Evolutionary conservation across 2,888 invertebrate species (phyloP), one percentile per base, ranked within the genome.

Genomic region (Pyrocoelia pectoralis): DNA sequence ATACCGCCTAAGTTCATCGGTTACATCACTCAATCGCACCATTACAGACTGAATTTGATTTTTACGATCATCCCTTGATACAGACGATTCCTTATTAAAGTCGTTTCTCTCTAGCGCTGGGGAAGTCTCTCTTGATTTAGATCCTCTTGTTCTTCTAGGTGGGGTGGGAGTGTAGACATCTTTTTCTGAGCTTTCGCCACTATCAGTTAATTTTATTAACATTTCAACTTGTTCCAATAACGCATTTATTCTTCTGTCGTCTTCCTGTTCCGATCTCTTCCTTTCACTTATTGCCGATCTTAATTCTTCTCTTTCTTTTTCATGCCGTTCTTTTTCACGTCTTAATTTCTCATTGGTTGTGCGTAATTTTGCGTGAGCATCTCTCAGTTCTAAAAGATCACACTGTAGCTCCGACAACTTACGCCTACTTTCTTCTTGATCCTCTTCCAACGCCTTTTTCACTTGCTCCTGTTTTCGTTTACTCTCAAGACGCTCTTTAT

Each of bases 311-410:
- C 93, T 85, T 75, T 94, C 95, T 70, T 89, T 88, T 73, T 95
- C 95, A 76, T 91, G 88, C 0, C 93, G 85, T 76, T 95, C 95
- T 66, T 94, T 92, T 80, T 96, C 96, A 33, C 94, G 85, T 52
- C 95, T 86, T 68, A 96, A 83, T 76, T 95, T 94, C 76, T 96
- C 96, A 78, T 95, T 95, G 19, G 95, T 93, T 2, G 95, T 95
- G 59, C 95, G 85, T 68, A 96, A 80, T 79, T 95, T 95, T 1
- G 95, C 95, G 79, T 96, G 95, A 14, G 95, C 95, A 80, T 96
- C 96, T 18, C 95, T 86, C 54, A 96, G 80, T 80, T 96, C 96
- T 55, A 95, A 80, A 48, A 96, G 82, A 82, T 96, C 95, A 76
- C 93, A 93, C 79, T 95, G 95, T 49, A 95, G 79, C 83, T 95